These are phyloP conservation scores for Cirrhinus molitorella DNA, from an alignment of 2,797 vertebrate genomes.

Conservation along the genomic window DNA sequence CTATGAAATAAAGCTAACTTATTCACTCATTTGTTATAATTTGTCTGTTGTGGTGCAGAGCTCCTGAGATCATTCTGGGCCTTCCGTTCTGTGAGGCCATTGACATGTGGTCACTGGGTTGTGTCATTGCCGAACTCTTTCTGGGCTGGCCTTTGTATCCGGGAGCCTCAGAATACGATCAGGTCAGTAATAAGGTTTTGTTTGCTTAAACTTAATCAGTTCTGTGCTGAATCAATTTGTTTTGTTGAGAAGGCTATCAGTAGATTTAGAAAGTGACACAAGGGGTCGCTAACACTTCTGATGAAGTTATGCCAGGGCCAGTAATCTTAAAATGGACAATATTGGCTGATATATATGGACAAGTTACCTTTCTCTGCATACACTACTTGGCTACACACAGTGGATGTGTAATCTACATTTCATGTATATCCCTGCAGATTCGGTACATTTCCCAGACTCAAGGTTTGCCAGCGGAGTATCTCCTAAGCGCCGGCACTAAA, in stretches of 20 bases:
- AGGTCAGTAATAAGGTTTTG: slow-evolving; percentile 79
- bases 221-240: background rate
- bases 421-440: slow-evolving; percentile 78
- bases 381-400: background rate
- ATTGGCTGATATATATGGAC: background rate
- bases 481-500: slow-evolving; percentile 97
- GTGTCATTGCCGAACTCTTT: slow-evolving; percentile 97
- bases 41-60: slow-evolving; percentile 76
- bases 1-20: background rate
- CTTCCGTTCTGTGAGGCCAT: slow-evolving; percentile 98
- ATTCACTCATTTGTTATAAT: background rate
- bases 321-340: background rate
- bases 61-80: slow-evolving; percentile 98
- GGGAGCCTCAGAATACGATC: slow-evolving; percentile 97
- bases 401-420: background rate
- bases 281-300: background rate
- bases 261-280: background rate
- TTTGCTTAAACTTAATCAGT: background rate
- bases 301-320: background rate
- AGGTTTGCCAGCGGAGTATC: slow-evolving; percentile 96
- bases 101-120: slow-evolving; percentile 99
- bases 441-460: slow-evolving; percentile 99
- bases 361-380: background rate
- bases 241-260: background rate
- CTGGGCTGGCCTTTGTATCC: slow-evolving; percentile 98